phyloP scores from a whole-genome alignment of 2,797 vertebrate species.

The Tragopan temminckii region DNA sequence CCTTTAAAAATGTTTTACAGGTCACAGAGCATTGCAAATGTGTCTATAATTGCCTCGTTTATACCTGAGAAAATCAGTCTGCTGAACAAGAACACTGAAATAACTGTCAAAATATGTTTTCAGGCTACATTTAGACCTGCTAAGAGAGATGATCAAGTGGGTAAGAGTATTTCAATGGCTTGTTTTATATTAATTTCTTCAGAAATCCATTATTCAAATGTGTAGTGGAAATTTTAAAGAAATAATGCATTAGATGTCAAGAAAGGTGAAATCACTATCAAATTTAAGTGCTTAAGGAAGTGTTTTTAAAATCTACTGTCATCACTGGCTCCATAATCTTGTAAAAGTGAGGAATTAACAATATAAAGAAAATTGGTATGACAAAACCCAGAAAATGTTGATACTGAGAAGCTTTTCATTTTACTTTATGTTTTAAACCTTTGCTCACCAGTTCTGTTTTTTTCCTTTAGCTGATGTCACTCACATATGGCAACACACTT shows the following conservation, averaged over 20 bases:
- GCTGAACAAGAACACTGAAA: constrained; percentile 85
- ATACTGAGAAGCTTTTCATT: neutral
- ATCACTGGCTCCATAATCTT: neutral
- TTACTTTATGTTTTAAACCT: neutral
- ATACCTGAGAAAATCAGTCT: constrained; percentile 90
- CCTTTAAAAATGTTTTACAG: constrained; percentile 79
- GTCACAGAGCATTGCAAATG: constrained; percentile 88
- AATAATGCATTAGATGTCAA: neutral
- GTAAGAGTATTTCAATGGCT: constrained; percentile 79
- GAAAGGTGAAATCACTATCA: neutral
- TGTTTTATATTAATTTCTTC: neutral
- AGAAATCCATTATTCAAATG: neutral
- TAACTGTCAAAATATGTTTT: constrained; percentile 88
- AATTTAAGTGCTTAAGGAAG: neutral
- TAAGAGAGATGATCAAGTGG: constrained; percentile 82
- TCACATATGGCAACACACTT: neutral
- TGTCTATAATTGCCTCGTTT: constrained; percentile 85
- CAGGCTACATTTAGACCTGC: constrained; percentile 86
- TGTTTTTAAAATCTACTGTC: neutral
- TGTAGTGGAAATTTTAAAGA: neutral
- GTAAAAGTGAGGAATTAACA: neutral
- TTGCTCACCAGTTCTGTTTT: neutral
- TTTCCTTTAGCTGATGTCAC: neutral
- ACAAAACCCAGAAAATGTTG: neutral
- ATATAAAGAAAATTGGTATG: neutral